phyloP scores from a whole-genome alignment of 2,888 invertebrate species.

The Aphodius sticticus region DNA sequence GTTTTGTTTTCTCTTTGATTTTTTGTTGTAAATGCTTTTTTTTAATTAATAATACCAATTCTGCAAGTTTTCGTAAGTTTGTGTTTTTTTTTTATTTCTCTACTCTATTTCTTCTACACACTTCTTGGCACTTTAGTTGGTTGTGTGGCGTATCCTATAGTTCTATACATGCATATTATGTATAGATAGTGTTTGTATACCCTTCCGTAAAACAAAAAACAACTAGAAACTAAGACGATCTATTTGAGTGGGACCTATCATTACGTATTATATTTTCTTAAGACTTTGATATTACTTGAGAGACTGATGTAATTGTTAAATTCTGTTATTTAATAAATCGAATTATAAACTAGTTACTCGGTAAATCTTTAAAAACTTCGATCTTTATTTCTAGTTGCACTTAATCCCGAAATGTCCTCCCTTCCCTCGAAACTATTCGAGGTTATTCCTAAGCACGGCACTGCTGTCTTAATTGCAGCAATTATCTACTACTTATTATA shows the following conservation, averaged over 20 bases:
- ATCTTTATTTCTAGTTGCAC: conserved; percentile 4
- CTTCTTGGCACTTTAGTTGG: conserved; percentile 30
- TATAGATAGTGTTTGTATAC: conserved; percentile 4
- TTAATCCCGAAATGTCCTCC: not conserved
- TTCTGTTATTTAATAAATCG: not conserved
- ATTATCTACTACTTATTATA: conserved; percentile 28
- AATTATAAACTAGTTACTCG: conserved; percentile 4
- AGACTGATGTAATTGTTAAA: conserved; percentile 4
- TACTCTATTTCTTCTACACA: conserved; percentile 29
- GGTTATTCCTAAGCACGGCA: conserved; percentile 51
- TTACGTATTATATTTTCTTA: conserved; percentile 4
- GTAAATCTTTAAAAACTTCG: not conserved
- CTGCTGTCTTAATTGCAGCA: conserved; percentile 46
- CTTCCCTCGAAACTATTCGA: not conserved
- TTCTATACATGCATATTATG: not conserved
- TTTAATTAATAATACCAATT: conserved; percentile 76
- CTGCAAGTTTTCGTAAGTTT: conserved; percentile 71
- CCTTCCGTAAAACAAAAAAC: not conserved
- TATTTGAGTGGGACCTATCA: not conserved
- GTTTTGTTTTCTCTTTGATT: conserved; percentile 77
- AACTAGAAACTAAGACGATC: conserved; percentile 4
- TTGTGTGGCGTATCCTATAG: conserved; percentile 31
- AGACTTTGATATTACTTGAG: not conserved
- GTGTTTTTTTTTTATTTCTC: conserved; percentile 63
- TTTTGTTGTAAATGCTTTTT: conserved; percentile 80